Evolutionary conservation across 2,888 invertebrate species (phyloP), one percentile per base, ranked within the genome.

Genomic region (Biston betularia): DNA sequence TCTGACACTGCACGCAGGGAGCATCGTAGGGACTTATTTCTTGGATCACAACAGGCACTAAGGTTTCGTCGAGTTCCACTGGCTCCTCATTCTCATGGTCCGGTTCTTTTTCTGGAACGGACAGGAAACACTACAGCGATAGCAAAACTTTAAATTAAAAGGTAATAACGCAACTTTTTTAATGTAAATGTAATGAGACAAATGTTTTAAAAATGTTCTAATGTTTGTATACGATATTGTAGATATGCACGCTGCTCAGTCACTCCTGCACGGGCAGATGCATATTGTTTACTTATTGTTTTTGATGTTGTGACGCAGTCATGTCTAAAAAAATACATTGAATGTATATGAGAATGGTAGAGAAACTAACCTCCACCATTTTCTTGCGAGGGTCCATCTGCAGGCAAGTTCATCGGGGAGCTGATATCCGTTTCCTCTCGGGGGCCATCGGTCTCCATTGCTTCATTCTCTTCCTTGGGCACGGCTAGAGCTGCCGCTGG

Each of bases 51-150:
- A 87, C 85, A 15, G 84, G 85, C 6, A 79, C 78, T 76, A 81
- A 76, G 72, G 75, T 79, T 68, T 81, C 94, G 71, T 89, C 88
- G 0, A 76, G 61, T 71, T 87, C 89, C 24, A 87, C 86, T 4
- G 92, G 79, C 71, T 95, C 95, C 48, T 95, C 95, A 73, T 80
- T 94, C n/a, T 83, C 94, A 7, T 58, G 63, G 71, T 93, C 94
- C 35, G 88, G 89, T 65, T 95, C 95, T 72, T 94, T 89, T 44
- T 94, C 94, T 89, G 91, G 15, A 71, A 74, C 52, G 53, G 34
- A 49, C 1, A 60, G 24, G 52, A 54, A 42, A 50, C 15, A 9
- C n/a, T n/a, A n/a, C n/a, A n/a, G n/a, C n/a, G n/a, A n/a, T n/a
- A n/a, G n/a, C n/a, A n/a, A n/a, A n/a, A n/a, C n/a, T n/a, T n/a